Percentiles rank a stretch among this genome's conserved stretches.
These are phyloP conservation scores for Magallana angulata DNA, from an alignment of 1,140 invertebrate genomes.

Conservation along the genomic window DNA sequence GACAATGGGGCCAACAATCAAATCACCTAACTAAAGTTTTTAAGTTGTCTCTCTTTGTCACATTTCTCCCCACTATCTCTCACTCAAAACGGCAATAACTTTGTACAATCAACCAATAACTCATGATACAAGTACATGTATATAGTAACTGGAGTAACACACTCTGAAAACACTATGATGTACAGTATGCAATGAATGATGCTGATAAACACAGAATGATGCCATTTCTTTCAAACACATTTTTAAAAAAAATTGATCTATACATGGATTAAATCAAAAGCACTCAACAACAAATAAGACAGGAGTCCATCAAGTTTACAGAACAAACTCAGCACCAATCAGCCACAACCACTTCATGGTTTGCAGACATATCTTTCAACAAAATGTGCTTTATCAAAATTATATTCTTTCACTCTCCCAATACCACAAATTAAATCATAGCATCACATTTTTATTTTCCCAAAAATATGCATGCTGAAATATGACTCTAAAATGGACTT, in stretches of 20 bases:
- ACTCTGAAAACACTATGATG: background rate
- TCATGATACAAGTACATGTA: background rate
- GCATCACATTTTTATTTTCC: too few relatives aligned
- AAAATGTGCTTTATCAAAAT: too few relatives aligned
- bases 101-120: background rate
- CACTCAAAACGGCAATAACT: too few relatives aligned
- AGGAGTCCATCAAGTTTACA: background rate
- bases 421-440: too few relatives aligned
- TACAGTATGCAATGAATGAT: background rate
- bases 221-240: conserved; percentile 15
- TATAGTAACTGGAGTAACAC: background rate
- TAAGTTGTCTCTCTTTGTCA: background rate
- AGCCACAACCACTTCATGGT: background rate
- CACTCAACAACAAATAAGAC: background rate
- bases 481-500: too few relatives aligned
- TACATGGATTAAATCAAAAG: background rate
- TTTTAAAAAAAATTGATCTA: background rate
- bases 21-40: background rate
- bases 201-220: background rate
- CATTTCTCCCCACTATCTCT: background rate
- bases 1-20: background rate
- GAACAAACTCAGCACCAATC: background rate
- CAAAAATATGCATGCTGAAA: too few relatives aligned
- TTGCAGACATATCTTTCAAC: too few relatives aligned
- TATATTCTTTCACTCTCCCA: too few relatives aligned